Percentiles rank a stretch among this genome's conserved stretches.
phyloP scores from a whole-genome alignment of 2,888 invertebrate species.

The Drosophila nigricruria region DNA sequence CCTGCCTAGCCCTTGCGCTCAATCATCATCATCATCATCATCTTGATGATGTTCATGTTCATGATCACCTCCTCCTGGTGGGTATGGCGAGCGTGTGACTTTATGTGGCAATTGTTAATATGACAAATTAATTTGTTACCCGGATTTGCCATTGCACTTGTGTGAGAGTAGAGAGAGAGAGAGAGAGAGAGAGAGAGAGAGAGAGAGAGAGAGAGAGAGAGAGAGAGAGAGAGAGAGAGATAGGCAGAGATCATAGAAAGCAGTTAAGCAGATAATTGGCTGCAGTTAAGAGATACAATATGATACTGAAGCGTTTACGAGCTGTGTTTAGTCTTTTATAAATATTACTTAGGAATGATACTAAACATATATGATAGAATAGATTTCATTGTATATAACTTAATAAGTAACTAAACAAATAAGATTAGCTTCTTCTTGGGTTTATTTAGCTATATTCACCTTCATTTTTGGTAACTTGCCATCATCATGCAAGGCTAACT shows the following conservation, averaged over 20 bases:
- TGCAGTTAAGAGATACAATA: not conserved
- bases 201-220: not conserved
- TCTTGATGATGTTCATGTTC: slow-evolving; percentile 27
- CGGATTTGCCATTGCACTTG: slow-evolving; percentile 60
- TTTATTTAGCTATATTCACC: not conserved
- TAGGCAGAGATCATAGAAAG: slow-evolving; percentile 23
- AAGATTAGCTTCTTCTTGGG: not conserved
- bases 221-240: not conserved
- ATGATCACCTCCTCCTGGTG: slow-evolving; percentile 42
- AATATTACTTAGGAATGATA: not conserved
- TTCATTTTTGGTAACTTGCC: not conserved
- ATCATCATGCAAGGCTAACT: too few species aligned
- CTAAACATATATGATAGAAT: not conserved
- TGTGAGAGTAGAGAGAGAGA: slow-evolving; percentile 4
- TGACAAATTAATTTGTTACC: slow-evolving; percentile 83
- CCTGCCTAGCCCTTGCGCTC: slow-evolving; percentile 34
- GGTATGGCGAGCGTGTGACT: slow-evolving; percentile 72
- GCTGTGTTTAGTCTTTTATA: not conserved
- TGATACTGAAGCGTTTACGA: slow-evolving; percentile 1
- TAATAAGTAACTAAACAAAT: not conserved
- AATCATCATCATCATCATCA: slow-evolving; percentile 35
- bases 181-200: not conserved
- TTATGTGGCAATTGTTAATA: slow-evolving; percentile 74
- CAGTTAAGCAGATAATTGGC: slow-evolving; percentile 25
- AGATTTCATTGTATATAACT: not conserved